These are phyloP conservation scores for Chiloscyllium punctatum DNA, from an alignment of 2,797 vertebrate genomes.

Conservation along the genomic window DNA sequence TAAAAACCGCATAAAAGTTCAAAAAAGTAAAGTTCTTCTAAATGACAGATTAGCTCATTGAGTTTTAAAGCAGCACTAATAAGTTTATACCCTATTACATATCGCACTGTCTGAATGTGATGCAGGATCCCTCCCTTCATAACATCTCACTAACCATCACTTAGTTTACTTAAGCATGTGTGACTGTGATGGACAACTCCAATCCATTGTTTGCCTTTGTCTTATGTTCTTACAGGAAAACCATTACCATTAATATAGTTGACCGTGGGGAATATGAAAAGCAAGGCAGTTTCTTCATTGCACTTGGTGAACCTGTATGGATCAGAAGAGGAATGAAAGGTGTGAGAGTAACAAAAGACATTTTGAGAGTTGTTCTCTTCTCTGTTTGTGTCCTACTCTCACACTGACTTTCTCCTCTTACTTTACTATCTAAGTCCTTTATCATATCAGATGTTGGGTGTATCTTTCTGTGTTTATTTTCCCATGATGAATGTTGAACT, in stretches of 20 bases:
- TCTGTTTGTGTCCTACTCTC: constrained; percentile 68
- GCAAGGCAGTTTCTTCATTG: constrained; percentile 85
- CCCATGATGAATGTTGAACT: constrained; percentile 50
- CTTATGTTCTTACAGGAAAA: constrained; percentile 95
- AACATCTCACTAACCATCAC: constrained; percentile 55
- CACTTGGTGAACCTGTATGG: constrained; percentile 88
- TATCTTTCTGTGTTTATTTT: constrained; percentile 40
- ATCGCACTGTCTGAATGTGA: constrained; percentile 48
- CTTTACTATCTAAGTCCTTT: constrained; percentile 54
- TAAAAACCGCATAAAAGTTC: neutral
- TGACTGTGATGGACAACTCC: constrained; percentile 54
- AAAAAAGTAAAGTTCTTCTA: neutral
- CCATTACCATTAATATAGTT: constrained; percentile 79
- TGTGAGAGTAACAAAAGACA: constrained; percentile 77
- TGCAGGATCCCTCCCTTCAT: constrained; percentile 49
- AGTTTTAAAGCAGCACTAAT: neutral
- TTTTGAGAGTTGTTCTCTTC: constrained; percentile 60
- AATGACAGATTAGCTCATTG: neutral
- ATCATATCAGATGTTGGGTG: constrained; percentile 43
- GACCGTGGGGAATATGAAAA: constrained; percentile 93
- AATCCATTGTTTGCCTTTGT: constrained; percentile 78
- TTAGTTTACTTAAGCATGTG: constrained; percentile 57
- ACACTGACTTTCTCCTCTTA: constrained; percentile 62
- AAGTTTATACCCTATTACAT: constrained; percentile 51
- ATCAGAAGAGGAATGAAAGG: constrained; percentile 88